Percentiles rank a stretch among this genome's conserved stretches.
These are phyloP conservation scores for Tetanocera ferruginea DNA, from an alignment of 2,888 invertebrate genomes.

Conservation along the genomic window DNA sequence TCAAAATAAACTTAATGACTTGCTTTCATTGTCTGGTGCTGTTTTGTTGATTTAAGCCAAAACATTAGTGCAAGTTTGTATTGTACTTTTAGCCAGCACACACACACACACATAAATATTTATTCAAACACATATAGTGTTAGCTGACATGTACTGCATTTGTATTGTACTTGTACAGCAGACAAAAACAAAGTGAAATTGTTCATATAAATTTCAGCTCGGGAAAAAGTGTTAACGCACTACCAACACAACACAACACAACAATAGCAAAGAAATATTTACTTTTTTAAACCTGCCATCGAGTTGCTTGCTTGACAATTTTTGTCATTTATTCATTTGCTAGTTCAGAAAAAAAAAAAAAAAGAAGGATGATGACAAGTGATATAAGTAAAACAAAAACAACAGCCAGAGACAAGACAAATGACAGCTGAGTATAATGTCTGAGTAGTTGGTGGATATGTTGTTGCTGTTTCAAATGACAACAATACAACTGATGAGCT, in stretches of 20 bases:
- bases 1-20: slow-evolving; percentile 26
- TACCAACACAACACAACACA: not conserved
- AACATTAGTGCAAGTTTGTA: not conserved
- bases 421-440: slow-evolving; percentile 4
- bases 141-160: not conserved
- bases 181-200: not conserved
- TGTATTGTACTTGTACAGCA: not conserved
- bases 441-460: not conserved
- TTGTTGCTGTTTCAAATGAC: not conserved
- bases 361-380: not conserved
- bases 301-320: slow-evolving; percentile 23
- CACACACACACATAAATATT: not conserved
- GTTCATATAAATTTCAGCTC: not conserved
- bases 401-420: not conserved
- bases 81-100: not conserved
- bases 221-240: not conserved
- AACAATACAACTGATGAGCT: not conserved
- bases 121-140: not conserved
- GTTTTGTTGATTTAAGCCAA: slow-evolving; percentile 14
- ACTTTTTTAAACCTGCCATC: not conserved
- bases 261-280: not conserved
- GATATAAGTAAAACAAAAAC: not conserved
- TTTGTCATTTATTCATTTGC: slow-evolving; percentile 31
- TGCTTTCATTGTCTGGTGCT: slow-evolving; percentile 20
- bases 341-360: not conserved